Percentiles rank a stretch among this genome's conserved stretches.
Conservation (phyloP, 37 sponge, comb jelly and placozoan genomes). For the Spongilla lacustris region DNA sequence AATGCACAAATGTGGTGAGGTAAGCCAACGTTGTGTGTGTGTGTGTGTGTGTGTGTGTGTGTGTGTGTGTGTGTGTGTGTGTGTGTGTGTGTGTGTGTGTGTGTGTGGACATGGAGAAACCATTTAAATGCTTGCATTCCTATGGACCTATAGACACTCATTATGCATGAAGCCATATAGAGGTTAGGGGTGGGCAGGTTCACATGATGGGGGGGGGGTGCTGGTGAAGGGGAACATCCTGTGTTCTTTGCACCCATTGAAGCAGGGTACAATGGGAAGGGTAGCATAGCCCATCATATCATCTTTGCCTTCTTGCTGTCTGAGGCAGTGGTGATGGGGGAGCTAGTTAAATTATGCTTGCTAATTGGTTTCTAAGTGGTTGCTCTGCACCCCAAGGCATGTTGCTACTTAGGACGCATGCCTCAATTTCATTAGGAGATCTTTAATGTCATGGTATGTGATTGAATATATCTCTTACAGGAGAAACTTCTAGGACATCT, state of each 20-base stretch:
- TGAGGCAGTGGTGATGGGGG: too few species aligned
- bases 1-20: constrained; percentile 94
- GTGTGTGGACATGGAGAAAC: neutral
- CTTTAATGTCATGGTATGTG: neutral
- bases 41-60: constrained; percentile 27
- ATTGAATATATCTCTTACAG: constrained; percentile 27
- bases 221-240: too few species aligned
- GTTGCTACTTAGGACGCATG: too few species aligned
- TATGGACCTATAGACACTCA: neutral
- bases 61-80: constrained; percentile 26
- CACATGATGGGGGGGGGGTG: neutral
- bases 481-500: constrained; percentile 96
- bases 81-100: too few species aligned
- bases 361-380: too few species aligned
- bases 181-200: neutral
- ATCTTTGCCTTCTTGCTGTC: too few species aligned
- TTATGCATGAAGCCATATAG: neutral
- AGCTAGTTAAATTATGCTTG: too few species aligned
- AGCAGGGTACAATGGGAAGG: too few species aligned
- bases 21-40: constrained; percentile 30
- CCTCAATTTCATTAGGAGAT: neutral
- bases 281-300: too few species aligned
- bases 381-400: too few species aligned
- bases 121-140: neutral
- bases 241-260: too few species aligned